These are phyloP conservation scores for Amitus sp. DNA, from an alignment of 2,888 invertebrate genomes.

Conservation along the genomic window DNA sequence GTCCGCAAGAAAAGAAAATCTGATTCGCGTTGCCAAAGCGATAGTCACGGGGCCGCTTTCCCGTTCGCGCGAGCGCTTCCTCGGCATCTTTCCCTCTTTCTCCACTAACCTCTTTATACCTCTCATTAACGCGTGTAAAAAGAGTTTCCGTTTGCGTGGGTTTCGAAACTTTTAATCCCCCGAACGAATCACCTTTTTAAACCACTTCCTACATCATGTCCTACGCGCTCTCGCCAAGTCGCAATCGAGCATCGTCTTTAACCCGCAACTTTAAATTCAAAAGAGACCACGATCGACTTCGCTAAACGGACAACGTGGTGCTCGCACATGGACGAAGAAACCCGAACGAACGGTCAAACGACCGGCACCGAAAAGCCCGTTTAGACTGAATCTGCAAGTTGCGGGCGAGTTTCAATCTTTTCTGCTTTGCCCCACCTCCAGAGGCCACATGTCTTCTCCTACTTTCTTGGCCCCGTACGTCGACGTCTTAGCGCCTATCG, in stretches of 20 bases:
- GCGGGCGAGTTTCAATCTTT: conserved; percentile 22
- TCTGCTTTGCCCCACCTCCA: conserved; percentile 20
- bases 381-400: conserved; percentile 23
- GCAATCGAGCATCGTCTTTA: too few species aligned
- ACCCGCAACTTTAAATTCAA: too few species aligned
- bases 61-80: too few species aligned
- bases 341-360: conserved; percentile 18
- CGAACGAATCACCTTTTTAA: conserved; percentile 9
- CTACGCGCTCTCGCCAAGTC: conserved; percentile 13
- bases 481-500: neutral
- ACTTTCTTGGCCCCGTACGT: neutral
- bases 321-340: conserved; percentile 30
- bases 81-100: conserved; percentile 8
- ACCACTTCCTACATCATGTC: conserved; percentile 11
- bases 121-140: conserved; percentile 22
- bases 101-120: conserved; percentile 32
- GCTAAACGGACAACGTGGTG: neutral
- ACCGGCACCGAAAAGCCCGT: conserved; percentile 24
- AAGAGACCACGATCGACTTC: neutral
- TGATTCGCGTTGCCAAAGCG: neutral
- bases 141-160: conserved; percentile 7
- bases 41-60: too few species aligned
- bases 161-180: neutral
- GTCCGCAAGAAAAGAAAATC: neutral
- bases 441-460: neutral